phyloP scores from a whole-genome alignment of 2,888 invertebrate genomes.

The Brachylomia viminalis region DNA sequence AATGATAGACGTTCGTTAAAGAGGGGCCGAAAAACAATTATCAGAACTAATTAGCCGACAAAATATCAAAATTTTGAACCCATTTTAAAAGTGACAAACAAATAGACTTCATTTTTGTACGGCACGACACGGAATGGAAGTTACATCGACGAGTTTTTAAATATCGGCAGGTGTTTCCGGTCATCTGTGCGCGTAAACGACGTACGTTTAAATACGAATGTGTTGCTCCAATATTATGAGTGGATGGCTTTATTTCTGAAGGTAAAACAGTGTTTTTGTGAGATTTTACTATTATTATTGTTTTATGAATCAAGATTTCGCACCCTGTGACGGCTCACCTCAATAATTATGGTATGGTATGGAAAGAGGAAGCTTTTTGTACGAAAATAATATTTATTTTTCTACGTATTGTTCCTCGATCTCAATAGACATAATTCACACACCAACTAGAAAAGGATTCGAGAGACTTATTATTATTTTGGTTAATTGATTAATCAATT shows the following conservation, averaged over 20 bases:
- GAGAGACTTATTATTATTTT: neutral
- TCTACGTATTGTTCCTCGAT: too few species aligned
- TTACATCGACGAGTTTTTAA: slow-evolving; percentile 62
- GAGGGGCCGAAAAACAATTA: slow-evolving; percentile 57
- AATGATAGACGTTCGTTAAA: slow-evolving; percentile 34
- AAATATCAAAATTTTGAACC: slow-evolving; percentile 69
- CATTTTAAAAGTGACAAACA: slow-evolving; percentile 73
- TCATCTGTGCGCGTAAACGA: slow-evolving; percentile 61
- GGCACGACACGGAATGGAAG: slow-evolving; percentile 54
- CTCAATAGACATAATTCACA: neutral
- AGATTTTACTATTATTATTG: slow-evolving; percentile 11
- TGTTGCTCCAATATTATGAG: slow-evolving; percentile 17
- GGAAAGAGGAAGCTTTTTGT: neutral
- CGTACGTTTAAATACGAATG: slow-evolving; percentile 30
- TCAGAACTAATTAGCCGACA: slow-evolving; percentile 65
- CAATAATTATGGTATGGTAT: neutral
- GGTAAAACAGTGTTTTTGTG: neutral
- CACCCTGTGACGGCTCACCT: neutral
- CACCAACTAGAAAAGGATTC: neutral
- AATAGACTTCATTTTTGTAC: slow-evolving; percentile 68
- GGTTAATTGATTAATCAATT: too few species aligned
- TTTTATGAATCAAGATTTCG: slow-evolving; percentile 1
- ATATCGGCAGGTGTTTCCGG: slow-evolving; percentile 61
- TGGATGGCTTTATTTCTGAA: slow-evolving; percentile 34
- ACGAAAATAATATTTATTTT: neutral